phyloP scores from a whole-genome alignment of 2,888 invertebrate genomes.

The Leptarthrus brevirostris region DNA sequence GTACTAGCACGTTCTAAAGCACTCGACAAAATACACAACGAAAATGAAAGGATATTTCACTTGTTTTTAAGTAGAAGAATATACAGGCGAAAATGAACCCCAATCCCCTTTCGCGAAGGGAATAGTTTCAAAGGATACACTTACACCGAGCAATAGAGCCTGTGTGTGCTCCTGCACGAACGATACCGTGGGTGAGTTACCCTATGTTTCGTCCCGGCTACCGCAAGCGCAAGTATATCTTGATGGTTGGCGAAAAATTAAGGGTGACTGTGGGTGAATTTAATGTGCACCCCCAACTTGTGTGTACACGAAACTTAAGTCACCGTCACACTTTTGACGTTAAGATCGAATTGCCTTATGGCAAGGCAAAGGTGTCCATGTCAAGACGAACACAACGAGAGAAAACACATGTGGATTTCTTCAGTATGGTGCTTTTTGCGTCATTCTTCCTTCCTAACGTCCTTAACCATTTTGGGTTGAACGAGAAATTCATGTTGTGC shows the following conservation, averaged over 20 bases:
- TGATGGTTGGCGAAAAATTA: constrained; percentile 17
- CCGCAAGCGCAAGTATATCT: constrained; percentile 25
- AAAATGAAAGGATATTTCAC: constrained; percentile 53
- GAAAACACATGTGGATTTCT: constrained; percentile 18
- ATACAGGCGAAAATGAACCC: constrained; percentile 4
- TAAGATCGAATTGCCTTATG: not conserved
- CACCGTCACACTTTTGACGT: constrained; percentile 16
- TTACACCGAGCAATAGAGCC: not conserved
- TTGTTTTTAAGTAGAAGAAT: constrained; percentile 38
- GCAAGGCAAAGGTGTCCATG: not conserved
- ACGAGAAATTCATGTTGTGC: no score
- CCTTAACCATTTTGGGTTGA: no score
- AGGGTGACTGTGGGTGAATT: not conserved
- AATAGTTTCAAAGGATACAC: constrained; percentile 22
- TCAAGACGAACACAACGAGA: not conserved
- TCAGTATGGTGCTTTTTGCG: constrained; percentile 20
- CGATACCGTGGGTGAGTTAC: constrained; percentile 9
- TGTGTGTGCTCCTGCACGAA: not conserved
- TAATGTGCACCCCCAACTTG: not conserved
- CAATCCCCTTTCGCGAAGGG: not conserved
- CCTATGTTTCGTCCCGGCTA: not conserved
- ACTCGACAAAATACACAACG: constrained; percentile 51
- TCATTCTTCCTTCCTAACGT: constrained; percentile 17
- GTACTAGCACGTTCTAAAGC: constrained; percentile 37
- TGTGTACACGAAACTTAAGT: constrained; percentile 6